Evolutionary conservation across 92 coral and sea anemone genomes (phyloP), one percentile per base, ranked within the genome.

Genomic region (Palythoa heliodiscus): DNA sequence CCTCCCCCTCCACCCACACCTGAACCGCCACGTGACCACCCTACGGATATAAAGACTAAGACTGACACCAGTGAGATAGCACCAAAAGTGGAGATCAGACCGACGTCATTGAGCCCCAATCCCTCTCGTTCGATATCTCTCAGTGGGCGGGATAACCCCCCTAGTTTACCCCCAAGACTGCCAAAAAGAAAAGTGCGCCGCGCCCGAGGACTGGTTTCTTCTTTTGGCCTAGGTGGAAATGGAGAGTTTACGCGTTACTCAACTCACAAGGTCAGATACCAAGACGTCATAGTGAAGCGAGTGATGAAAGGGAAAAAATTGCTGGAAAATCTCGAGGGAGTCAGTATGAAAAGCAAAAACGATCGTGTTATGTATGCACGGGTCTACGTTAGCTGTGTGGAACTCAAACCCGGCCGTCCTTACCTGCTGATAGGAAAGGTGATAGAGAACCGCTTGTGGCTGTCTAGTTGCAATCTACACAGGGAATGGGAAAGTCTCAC

Each of bases 351-450:
- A 63, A 75, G 74, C 40, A 58, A 63, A 52, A 54, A 25, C 23
- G 81, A 69, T 15, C 8, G 54, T 19, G 55, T 80, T 17, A 24
- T 88, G 23, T 82, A 64, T 24, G 93, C 93, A 54, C 89, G 82
- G n/a, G 73, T 90, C 19, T 90, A 90, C 25, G 86, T 87, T 67
- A 76, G 88, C 43, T 88, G 86, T 0, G 70, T 90, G 13, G 53
- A 88, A 1, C 89, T 94, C 7, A 87, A 88, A 75, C 73, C 87
- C 22, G 89, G 84, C 9, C 91, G 77, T 24, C 85, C 92, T 52
- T 94, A 94, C 64, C 75, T 94, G 83, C 88, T 94, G 24, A 87
- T 93, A 61, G 98, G 98, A 24, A 88, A 81, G 53, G 83, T 94
- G 86, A 90, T 94, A 71, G 35, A 75, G 52, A 90, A 90, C 38